These are phyloP conservation scores for Eciton burchellii DNA, from an alignment of 1,140 invertebrate genomes.

Conservation along the genomic window DNA sequence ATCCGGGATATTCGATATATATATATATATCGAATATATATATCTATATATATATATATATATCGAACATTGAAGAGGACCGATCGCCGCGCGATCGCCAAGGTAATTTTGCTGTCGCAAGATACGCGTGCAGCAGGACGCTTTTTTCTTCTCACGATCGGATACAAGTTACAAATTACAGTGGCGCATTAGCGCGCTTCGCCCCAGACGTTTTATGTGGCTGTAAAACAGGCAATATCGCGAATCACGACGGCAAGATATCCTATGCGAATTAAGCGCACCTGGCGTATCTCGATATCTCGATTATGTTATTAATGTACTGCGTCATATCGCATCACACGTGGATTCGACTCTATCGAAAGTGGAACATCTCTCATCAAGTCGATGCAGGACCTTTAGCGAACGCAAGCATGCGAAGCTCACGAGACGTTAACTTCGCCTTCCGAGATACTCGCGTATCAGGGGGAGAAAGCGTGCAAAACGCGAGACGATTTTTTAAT, in stretches of 20 bases:
- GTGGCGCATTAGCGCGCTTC: not conserved
- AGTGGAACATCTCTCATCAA: slow-evolving; percentile 6
- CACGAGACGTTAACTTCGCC: not conserved
- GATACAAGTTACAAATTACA: not conserved
- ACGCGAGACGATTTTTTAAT: not conserved
- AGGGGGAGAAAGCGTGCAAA: slow-evolving; percentile 2
- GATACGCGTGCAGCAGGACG: not conserved
- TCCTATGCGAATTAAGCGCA: not conserved
- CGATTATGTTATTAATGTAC: slow-evolving; percentile 5
- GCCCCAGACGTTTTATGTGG: not conserved
- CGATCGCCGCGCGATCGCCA: not conserved
- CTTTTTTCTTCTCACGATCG: not conserved
- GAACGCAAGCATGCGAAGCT: slow-evolving; percentile 24
- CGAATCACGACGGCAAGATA: not conserved
- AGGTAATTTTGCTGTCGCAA: not conserved
- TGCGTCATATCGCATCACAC: not conserved
- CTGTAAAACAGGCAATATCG: not conserved
- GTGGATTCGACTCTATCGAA: not conserved
- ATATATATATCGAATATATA: no score
- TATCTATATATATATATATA: not conserved
- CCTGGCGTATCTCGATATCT: not conserved
- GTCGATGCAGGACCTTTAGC: slow-evolving; percentile 4
- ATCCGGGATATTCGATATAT: no score
- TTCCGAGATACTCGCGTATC: not conserved
- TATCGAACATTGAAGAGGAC: not conserved